These are phyloP conservation scores for Ptychadena robeensis DNA, from an alignment of 2,797 vertebrate species.

Conservation along the genomic window DNA sequence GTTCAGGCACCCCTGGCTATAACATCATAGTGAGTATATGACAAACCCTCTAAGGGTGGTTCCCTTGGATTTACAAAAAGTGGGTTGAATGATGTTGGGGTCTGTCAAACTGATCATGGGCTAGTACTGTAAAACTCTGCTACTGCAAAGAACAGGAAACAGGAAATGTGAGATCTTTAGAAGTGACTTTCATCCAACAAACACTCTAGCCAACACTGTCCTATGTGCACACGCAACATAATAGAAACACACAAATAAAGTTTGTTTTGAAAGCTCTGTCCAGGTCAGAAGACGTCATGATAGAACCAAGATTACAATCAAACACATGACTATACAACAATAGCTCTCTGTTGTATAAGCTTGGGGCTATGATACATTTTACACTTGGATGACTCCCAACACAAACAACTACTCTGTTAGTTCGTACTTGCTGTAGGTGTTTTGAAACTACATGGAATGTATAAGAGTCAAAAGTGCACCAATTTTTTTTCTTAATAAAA, in stretches of 20 bases:
- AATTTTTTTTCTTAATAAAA: slow-evolving; percentile 10
- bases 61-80: no score
- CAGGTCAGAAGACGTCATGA: slow-evolving; percentile 8
- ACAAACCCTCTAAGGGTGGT: no score
- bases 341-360: slow-evolving; percentile 37
- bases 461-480: slow-evolving; percentile 57
- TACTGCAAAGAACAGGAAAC: no score
- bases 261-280: background rate
- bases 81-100: no score
- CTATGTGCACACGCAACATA: background rate
- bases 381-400: slow-evolving; percentile 53
- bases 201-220: background rate
- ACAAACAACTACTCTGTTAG: slow-evolving; percentile 47
- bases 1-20: no score
- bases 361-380: slow-evolving; percentile 41
- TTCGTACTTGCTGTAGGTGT: slow-evolving; percentile 42
- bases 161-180: no score
- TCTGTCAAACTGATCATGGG: no score
- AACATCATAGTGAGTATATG: background rate
- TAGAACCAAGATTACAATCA: slow-evolving; percentile 29
- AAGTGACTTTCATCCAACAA: background rate
- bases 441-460: slow-evolving; percentile 45
- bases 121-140: no score
- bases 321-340: slow-evolving; percentile 40
- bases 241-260: slow-evolving; percentile 3